phyloP scores from a whole-genome alignment of 2,113 vertebrate species.

The Galeopterus variegatus region DNA sequence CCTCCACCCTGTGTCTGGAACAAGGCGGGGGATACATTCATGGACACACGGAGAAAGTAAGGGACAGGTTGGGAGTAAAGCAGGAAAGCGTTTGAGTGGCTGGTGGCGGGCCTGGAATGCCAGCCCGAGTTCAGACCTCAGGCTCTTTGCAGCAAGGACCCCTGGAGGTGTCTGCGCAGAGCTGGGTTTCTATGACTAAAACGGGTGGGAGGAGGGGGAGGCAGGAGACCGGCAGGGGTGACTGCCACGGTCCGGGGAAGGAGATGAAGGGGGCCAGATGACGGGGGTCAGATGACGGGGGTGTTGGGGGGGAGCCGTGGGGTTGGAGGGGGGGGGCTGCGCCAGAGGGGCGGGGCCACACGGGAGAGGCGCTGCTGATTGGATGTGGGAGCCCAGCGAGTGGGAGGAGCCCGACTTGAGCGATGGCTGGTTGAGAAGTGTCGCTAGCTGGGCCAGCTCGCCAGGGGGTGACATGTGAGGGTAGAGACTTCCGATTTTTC shows the following conservation, averaged over 20 bases:
- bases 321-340: background rate
- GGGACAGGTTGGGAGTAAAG: background rate
- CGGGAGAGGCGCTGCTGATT: background rate
- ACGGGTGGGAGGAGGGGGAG: background rate
- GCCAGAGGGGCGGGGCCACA: background rate
- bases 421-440: background rate
- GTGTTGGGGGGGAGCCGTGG: background rate
- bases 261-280: background rate
- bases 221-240: background rate
- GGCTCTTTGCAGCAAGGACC: background rate
- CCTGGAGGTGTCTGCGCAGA: background rate
- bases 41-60: background rate
- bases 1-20: background rate
- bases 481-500: background rate
- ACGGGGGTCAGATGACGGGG: background rate
- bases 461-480: rapidly evolving
- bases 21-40: background rate
- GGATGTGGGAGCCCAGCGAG: background rate
- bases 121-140: background rate
- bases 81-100: background rate
- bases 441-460: rapidly evolving
- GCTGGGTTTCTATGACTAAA: background rate
- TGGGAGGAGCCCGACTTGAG: background rate
- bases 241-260: rapidly evolving
- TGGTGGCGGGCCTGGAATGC: background rate